Conservation (phyloP, 2,113 vertebrate genomes). For the Eira barbara region DNA sequence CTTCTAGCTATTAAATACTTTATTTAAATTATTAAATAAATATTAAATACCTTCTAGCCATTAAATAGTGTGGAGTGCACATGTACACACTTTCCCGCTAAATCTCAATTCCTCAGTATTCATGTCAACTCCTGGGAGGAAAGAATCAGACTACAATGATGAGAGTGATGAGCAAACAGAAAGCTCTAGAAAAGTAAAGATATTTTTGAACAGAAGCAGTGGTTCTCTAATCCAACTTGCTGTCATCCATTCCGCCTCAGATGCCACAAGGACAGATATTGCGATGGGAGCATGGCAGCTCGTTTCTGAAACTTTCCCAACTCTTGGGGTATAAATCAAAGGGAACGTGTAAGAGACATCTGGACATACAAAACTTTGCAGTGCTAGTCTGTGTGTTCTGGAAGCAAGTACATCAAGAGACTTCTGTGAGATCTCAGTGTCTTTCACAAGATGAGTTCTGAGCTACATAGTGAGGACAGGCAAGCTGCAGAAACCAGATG, state of each 20-base stretch:
- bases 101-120: background rate
- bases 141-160: background rate
- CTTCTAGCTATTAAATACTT: background rate
- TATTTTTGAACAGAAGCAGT: background rate
- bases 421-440: background rate
- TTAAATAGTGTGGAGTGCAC: background rate
- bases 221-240: background rate
- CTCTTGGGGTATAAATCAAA: constrained; percentile 32
- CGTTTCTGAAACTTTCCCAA: constrained; percentile 27
- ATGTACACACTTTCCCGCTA: background rate
- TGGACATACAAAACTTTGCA: constrained; percentile 52
- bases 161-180: background rate
- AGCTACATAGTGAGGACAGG: background rate
- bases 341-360: constrained; percentile 27
- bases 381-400: constrained; percentile 31
- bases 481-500: background rate
- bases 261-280: background rate
- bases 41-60: background rate
- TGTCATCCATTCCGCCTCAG: background rate
- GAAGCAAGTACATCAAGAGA: constrained; percentile 4
- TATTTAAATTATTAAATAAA: too few relatives aligned
- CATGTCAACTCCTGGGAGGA: background rate
- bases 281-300: background rate
- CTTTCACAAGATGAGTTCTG: constrained; percentile 37
- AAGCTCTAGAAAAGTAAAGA: background rate